Base-by-base conservation (phyloP, 35 echinoderm and acorn worm species). In the Heliocidaris erythrogramma region DNA sequence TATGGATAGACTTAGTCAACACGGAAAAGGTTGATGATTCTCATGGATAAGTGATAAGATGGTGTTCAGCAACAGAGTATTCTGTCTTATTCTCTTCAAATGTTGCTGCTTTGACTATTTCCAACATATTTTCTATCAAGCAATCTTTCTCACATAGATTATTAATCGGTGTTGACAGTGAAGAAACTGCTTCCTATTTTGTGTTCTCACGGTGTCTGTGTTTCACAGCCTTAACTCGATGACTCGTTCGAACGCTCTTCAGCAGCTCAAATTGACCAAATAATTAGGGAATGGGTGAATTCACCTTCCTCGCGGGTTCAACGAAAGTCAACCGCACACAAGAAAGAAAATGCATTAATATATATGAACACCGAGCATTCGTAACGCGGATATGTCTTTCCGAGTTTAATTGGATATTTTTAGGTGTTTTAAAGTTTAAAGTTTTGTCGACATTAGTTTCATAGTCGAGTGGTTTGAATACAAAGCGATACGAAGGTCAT, bases 261-360 rank as follows among this genome's bases (percentile, higher is more conserved):
- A 89, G 87, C 87, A 48, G 87, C 87, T 89, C 27, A 89, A 89
- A 89, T 89, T 89, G 87, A 89, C 30, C 87, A 89, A 16, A 24
- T 89, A 89, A 89, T 89, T 32, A n/a, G 87, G 87, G 24, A 42
- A 89, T 4, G 87, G 87, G 31, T 89, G 87, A 89, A 42, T 89
- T 89, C 87, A 18, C 17, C 31, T 88, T 89, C 13, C 31, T 24
- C 27, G 29, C 4, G 87, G 47, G 87, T 89, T 89, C 87, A 89
- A 48, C 11, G 29, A 89, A 89, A 89, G 87, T 89, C 29, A 89
- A 7, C 30, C 12, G 27, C 65, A n/a, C 65, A 78, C 65, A 78
- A 78, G 21, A 78, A 4, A n/a, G 65, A n/a, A 78, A 78, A 78
- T 24, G n/a, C 65, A 78, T 78, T 17, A 78, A 78, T 27, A 78